Percentiles rank a stretch among this genome's conserved stretches.
These are phyloP conservation scores for Campaea margaritaria DNA, from an alignment of 2,888 invertebrate genomes.

Conservation along the genomic window DNA sequence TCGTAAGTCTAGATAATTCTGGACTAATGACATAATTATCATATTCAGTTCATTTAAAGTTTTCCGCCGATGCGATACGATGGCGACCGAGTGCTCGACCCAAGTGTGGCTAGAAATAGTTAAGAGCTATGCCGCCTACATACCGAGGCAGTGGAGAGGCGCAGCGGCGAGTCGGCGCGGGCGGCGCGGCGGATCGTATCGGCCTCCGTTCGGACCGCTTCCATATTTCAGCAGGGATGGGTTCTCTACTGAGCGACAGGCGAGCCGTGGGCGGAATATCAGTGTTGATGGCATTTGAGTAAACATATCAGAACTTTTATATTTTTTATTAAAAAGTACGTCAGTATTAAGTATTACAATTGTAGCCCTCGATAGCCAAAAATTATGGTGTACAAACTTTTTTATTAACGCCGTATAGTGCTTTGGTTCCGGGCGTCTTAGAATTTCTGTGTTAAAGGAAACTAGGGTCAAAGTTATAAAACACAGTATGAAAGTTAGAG, in stretches of 20 bases:
- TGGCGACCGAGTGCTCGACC: constrained; percentile 1
- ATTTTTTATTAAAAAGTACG: neutral
- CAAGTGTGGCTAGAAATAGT: constrained; percentile 15
- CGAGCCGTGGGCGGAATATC: neutral
- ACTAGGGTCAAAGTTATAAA: too few species aligned
- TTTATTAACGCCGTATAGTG: too few species aligned
- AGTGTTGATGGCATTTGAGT: too few species aligned
- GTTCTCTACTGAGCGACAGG: neutral
- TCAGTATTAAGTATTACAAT: neutral
- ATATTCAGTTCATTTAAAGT: constrained; percentile 3
- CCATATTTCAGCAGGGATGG: constrained; percentile 2
- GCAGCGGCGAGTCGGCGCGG: neutral
- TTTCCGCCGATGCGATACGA: constrained; percentile 1
- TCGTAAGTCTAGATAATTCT: too few species aligned
- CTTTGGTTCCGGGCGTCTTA: too few species aligned
- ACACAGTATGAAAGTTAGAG: too few species aligned
- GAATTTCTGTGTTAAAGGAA: too few species aligned
- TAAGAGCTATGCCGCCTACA: neutral
- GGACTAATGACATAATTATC: neutral
- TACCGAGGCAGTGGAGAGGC: neutral
- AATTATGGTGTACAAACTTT: too few species aligned
- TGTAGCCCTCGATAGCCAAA: neutral
- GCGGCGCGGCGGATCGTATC: constrained; percentile 2
- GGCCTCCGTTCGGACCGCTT: neutral
- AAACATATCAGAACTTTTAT: neutral